Percentiles rank a stretch among this genome's conserved stretches.
Conservation (phyloP, 2,797 vertebrate genomes). For the Pangasius djambal region DNA sequence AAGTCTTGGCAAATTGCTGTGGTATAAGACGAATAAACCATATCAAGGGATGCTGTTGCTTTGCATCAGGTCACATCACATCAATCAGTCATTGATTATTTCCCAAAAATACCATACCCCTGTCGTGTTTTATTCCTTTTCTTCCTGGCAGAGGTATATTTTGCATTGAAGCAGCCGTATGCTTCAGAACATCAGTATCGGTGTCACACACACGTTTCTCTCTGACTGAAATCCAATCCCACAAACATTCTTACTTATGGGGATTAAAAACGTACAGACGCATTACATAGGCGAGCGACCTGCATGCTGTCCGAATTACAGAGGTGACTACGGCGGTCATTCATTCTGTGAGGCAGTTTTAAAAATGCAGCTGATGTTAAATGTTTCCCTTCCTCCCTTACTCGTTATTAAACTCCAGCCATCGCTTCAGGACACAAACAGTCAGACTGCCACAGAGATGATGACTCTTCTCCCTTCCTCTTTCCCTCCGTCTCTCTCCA, state of each 20-base stretch:
- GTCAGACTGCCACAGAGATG: conserved; percentile 1
- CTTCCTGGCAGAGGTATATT: not conserved
- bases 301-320: not conserved
- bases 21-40: not conserved
- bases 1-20: not conserved
- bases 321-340: not conserved
- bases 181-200: not conserved
- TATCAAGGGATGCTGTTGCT: not conserved
- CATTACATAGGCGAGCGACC: not conserved
- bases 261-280: not conserved
- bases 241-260: not conserved
- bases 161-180: not conserved
- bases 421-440: conserved; percentile 18
- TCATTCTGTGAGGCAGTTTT: not conserved
- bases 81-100: not conserved
- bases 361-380: not conserved
- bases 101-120: not conserved
- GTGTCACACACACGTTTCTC: not conserved
- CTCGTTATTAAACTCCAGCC: conserved; percentile 44
- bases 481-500: not conserved
- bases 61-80: not conserved
- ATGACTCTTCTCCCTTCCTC: not conserved
- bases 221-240: too few species aligned
- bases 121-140: not conserved
- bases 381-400: conserved; percentile 31